phyloP scores from a whole-genome alignment of 2,888 invertebrate genomes.

The Drosophila kuntzei region DNA sequence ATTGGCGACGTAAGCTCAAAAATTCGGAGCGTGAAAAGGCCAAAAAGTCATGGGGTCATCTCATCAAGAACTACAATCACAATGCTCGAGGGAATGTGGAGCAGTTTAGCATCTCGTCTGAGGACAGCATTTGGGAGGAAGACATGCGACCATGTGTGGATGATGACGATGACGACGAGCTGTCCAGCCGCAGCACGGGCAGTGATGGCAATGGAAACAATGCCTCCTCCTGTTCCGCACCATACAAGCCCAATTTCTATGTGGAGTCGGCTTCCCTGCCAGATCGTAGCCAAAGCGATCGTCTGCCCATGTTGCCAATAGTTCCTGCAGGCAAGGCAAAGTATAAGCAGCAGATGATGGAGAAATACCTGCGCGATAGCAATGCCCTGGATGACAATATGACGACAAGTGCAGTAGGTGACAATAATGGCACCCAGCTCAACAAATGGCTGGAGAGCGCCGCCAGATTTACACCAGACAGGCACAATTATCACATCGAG shows the following conservation, averaged over 20 bases:
- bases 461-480: slow-evolving; percentile 90
- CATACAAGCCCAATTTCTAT: slow-evolving; percentile 68
- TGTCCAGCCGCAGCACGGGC: slow-evolving; percentile 70
- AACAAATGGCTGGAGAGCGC: slow-evolving; percentile 92
- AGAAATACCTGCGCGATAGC: slow-evolving; percentile 87
- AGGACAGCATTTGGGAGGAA: slow-evolving; percentile 93
- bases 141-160: slow-evolving; percentile 75
- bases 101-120: slow-evolving; percentile 92
- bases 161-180: slow-evolving; percentile 60
- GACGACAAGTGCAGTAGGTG: neutral
- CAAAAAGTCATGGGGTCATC: slow-evolving; percentile 90
- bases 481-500: slow-evolving; percentile 90
- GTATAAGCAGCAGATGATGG: slow-evolving; percentile 88
- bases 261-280: slow-evolving; percentile 45
- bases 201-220: slow-evolving; percentile 68
- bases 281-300: slow-evolving; percentile 20
- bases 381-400: slow-evolving; percentile 19
- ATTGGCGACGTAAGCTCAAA: slow-evolving; percentile 92
- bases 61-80: slow-evolving; percentile 89
- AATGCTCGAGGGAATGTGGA: slow-evolving; percentile 92
- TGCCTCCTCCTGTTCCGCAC: slow-evolving; percentile 27
- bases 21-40: slow-evolving; percentile 90
- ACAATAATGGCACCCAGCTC: slow-evolving; percentile 86
- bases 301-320: slow-evolving; percentile 56
- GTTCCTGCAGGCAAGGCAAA: slow-evolving; percentile 82